These are phyloP conservation scores for Mythimna lalbum DNA, from an alignment of 2,888 invertebrate species.

Conservation along the genomic window DNA sequence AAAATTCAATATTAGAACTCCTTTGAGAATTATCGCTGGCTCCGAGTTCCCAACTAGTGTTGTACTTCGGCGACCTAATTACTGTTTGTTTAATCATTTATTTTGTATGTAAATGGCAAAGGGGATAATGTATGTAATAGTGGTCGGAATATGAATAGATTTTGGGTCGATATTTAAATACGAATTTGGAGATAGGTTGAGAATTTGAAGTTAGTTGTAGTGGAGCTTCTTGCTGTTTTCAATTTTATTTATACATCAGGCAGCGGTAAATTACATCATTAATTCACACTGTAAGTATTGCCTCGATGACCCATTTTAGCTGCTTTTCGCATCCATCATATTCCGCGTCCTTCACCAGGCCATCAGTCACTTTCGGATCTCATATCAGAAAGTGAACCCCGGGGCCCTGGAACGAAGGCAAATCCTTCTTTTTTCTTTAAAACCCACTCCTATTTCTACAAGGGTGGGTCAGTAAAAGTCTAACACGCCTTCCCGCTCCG, in stretches of 20 bases:
- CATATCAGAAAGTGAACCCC: too few relatives aligned
- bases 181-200: background rate
- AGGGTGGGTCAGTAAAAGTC: too few relatives aligned
- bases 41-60: slow-evolving; percentile 36
- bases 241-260: too few relatives aligned
- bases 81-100: slow-evolving; percentile 48
- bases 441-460: too few relatives aligned
- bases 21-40: slow-evolving; percentile 54
- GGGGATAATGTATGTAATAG: background rate
- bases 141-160: slow-evolving; percentile 1
- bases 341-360: background rate
- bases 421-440: too few relatives aligned
- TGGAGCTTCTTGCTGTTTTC: background rate
- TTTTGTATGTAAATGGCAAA: slow-evolving; percentile 40
- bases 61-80: slow-evolving; percentile 51
- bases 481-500: too few relatives aligned
- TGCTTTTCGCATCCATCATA: background rate
- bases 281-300: background rate
- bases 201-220: background rate
- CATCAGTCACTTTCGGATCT: background rate
- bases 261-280: too few relatives aligned
- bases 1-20: slow-evolving; percentile 56
- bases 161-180: slow-evolving; percentile 25
- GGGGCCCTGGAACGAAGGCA: too few relatives aligned
- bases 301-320: background rate